Evolutionary conservation across 64 coral and sea anemone genomes (phyloP), one percentile per base, ranked within the genome.

Genomic region (Stylophora pistillata): DNA sequence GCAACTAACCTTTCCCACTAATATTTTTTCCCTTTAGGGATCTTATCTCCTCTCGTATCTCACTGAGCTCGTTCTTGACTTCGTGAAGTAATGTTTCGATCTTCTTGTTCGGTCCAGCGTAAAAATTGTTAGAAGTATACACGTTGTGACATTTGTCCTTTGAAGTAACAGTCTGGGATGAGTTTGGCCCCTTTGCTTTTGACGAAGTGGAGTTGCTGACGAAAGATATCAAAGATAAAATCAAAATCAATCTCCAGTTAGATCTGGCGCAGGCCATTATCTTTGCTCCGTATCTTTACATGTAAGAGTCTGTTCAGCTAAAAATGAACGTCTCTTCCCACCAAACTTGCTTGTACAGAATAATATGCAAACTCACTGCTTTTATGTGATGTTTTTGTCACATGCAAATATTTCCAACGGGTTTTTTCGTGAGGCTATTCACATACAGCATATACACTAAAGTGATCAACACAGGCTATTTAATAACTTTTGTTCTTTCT

Each of bases 81-180:
- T 72, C 70, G 31, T 31, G 27, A 26, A 73, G 30, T 29, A 73
- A 30, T 0, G 71, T 30, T 32, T 73, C 71, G 9, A 71, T 72
- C 83, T 86, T 86, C 53, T 70, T 70, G 70, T 86, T 71, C 64
- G 15, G 25, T 53, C 83, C 71, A 13, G 73, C 32, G 73, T 75
- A 75, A 75, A 75, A 75, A 17, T 41, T 75, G 73, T 75, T 75
- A 17, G 32, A 75, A 75, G 73, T 75, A 18, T 75, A 75, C 17
- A 75, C 20, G 34, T 75, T 75, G 18, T 75, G 73, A 41, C 73
- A 75, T 75, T 75, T 75, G 14, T 20, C 17, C 20, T 66, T 20
- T 6, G 15, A 23, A 23, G 20, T 7, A 9, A 25, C 23, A 66
- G 10, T 11, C 10, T 23, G 18, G 23, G 18, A 66, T 9, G 0